Evolutionary conservation across 2,113 vertebrate genomes (phyloP), one percentile per base, ranked within the genome.

Genomic region (Epinephelus moara): DNA sequence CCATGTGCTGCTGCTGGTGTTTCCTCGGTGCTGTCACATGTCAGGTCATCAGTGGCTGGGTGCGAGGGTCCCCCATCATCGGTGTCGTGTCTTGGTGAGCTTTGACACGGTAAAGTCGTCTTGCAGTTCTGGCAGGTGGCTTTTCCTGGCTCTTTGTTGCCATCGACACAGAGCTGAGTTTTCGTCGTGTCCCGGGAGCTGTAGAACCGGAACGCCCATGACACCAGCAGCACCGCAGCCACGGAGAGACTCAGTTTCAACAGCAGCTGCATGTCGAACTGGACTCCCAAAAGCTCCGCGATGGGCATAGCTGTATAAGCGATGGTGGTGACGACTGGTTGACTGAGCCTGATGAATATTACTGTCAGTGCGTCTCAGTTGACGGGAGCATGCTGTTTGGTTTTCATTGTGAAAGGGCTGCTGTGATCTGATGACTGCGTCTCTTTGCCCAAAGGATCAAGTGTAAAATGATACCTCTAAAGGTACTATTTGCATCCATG

Each of bases 181-280:
- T 18, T 13, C 2, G 27, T 27, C 2, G 1, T 79, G 18, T 53
- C 73, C 25, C 97, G 96, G 27, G 95, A 95, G 84, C 84, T 97
- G 70, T 96, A 98, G 30, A 97, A 96, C 80, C 92, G 94, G 91
- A 96, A 97, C 0, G 94, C 96, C 88, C 93, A 93, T 0, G 97
- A 94, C 52, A 97, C 90, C 52, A 99, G 91, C 69, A 99, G 89
- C 75, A 97, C 93, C 0, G 92, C 93, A 0, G 94, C 93, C 0
- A 96, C 94, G 0, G 98, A 97, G 66, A 98, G 77, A 23, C 95
- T 93, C 87, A 98, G 90, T 90, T 96, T 97, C 82, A 96, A 90
- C 0, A 95, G 86, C 68, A 97, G 95, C 94, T 94, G 96, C 97
- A 97, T 98, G 92, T 97, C 96, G 76, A 94, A 94, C 60, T 95